phyloP scores from a whole-genome alignment of 2,797 vertebrate species.

The Microcaecilia unicolor region DNA sequence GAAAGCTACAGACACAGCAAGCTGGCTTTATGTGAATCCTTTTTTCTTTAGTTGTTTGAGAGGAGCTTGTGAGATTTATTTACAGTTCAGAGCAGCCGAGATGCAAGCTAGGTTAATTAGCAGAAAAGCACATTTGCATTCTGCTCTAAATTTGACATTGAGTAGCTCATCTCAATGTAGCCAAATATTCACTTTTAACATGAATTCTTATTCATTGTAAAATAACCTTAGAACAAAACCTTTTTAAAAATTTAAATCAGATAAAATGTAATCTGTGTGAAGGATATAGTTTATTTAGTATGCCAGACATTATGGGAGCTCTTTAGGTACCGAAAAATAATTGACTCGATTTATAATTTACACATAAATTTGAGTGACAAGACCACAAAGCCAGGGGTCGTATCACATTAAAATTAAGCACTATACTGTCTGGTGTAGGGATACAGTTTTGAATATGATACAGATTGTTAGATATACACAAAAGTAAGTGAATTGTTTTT shows the following conservation, averaged over 20 bases:
- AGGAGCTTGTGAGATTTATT: constrained; percentile 31
- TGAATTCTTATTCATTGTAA: constrained; percentile 1
- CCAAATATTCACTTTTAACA: constrained; percentile 9
- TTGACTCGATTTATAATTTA: constrained; percentile 9
- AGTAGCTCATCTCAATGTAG: constrained; percentile 22
- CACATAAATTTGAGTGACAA: background rate
- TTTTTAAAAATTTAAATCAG: constrained; percentile 6
- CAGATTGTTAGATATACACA: too few species aligned
- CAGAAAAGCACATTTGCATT: constrained; percentile 25
- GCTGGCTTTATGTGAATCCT: constrained; percentile 8
- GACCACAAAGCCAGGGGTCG: constrained; percentile 14
- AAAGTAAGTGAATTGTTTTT: too few species aligned
- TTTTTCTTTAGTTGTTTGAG: constrained; percentile 23
- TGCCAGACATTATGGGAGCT: constrained; percentile 4
- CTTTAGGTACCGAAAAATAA: background rate
- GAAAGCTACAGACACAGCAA: constrained; percentile 30
- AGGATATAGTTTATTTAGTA: constrained; percentile 16
- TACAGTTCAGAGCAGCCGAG: constrained; percentile 29
- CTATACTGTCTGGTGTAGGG: constrained; percentile 10
- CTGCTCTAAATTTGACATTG: constrained; percentile 19
- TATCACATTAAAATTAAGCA: constrained; percentile 14
- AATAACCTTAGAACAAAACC: background rate
- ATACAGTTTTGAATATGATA: too few species aligned
- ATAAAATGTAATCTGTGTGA: background rate
- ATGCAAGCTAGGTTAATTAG: constrained; percentile 47